These are phyloP conservation scores for Sebastes ruberrimus DNA, from an alignment of 2,797 vertebrate genomes.

Conservation along the genomic window DNA sequence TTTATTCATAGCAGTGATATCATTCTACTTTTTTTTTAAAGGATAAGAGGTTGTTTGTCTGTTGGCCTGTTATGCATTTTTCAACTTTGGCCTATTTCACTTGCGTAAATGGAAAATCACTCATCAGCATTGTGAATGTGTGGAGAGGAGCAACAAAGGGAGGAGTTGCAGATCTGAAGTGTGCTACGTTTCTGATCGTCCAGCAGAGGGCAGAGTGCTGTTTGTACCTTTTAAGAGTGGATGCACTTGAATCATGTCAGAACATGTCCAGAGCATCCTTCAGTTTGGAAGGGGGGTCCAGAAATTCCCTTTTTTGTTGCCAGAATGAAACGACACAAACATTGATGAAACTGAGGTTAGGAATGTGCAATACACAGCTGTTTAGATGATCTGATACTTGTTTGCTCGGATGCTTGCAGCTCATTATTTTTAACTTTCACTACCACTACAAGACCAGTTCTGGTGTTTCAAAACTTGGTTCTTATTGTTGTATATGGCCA, in stretches of 20 bases:
- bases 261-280: slow-evolving; percentile 79
- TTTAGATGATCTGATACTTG: background rate
- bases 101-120: slow-evolving; percentile 13
- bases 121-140: background rate
- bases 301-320: slow-evolving; percentile 22
- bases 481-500: background rate
- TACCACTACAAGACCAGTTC: background rate
- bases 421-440: background rate
- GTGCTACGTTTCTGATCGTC: slow-evolving; percentile 4
- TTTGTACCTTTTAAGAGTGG: background rate
- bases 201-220: slow-evolving; percentile 81
- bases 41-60: background rate
- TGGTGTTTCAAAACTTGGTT: background rate
- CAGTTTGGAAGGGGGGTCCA: background rate
- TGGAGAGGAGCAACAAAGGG: background rate
- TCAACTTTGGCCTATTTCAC: background rate
- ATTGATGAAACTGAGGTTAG: slow-evolving; percentile 22
- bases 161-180: background rate
- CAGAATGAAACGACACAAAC: background rate
- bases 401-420: background rate
- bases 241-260: slow-evolving; percentile 72
- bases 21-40: no score
- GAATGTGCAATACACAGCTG: slow-evolving; percentile 36
- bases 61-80: background rate
- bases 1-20: background rate